Base-by-base conservation (phyloP, 1,140 invertebrate species). In the Palaemon carinicauda region DNA sequence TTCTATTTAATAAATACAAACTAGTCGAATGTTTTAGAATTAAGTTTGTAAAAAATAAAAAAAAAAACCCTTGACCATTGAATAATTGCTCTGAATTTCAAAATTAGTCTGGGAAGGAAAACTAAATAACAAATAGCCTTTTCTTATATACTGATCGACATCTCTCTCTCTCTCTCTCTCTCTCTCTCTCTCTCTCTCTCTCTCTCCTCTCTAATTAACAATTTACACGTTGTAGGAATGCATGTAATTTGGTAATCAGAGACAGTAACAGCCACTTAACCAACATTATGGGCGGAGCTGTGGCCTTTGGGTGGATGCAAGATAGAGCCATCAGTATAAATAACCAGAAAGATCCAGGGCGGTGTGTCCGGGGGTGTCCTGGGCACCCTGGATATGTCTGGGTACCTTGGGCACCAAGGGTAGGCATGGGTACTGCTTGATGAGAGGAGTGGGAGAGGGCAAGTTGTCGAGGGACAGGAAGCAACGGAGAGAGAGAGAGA, bases 231-330 rank as follows among this genome's bases (percentile, higher is more conserved):
- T 80, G 53, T 80, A 56, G 78, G 78, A 80, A 80, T 80, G 78
- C 78, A 54, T 80, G 78, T 80, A 80, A 80, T 80, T 80, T 80
- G 78, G 78, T 80, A 60, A 79, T 80, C 78, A 80, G 78, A 80
- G 78, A 60, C 78, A 54, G 78, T 80, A 80, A 80, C 78, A 80
- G 60, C 78, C 78, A 80, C 78, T 80, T 80, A 80, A 56, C 52
- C 21, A 56, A 21, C 78, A 56, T 80, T 60, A 80, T 80, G 78
- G 52, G 78, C 54, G 53, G 78, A 54, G 78, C 21, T 80, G 52
- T 29, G 21, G 53, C 3, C 53, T 53, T 41, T 24, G 14, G 52
- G 78, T 33, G 78, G 78, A 60, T 56, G 52, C 52, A 29, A 80
- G 78, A 60, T 80, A 80, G 78, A 80, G 78, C 78, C 78, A 80